Base-by-base conservation (phyloP, 2,797 vertebrate genomes). In the Rhynchonycteris naso region DNA sequence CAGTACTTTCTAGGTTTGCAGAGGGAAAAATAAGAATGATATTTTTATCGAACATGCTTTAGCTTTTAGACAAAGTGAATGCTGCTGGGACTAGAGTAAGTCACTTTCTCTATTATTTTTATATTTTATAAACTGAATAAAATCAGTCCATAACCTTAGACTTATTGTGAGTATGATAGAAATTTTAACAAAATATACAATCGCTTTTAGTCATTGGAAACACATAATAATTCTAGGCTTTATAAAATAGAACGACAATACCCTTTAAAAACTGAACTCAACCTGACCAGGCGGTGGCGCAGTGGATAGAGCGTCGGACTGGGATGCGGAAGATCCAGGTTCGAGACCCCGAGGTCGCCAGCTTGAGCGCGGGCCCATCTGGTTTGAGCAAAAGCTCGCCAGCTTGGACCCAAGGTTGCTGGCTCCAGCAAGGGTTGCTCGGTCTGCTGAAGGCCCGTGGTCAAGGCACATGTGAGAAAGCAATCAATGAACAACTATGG, bases 61-160 rank as follows among this genome's bases (percentile, higher is more conserved):
- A 72, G 35, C 7, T 59, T 72, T 82, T 16, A 79, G 58, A 78
- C 21, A 65, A 93, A 87, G 85, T 74, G 43, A 89, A 94, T 35
- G n/a, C 47, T 47, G 26, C 47, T 47, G 26, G 30, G 56, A 68
- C 7, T 7, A 15, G 8, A 68, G 24, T 35, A 54, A 26, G 30
- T 87, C 68, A 11, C 38, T 74, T 88, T 65, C 2, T 74, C 28
- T 26, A 59, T 82, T 28, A n/a, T 75, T 74, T 93, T 75, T 68
- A 22, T 47, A 22, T 19, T 89, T 43, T 71, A 30, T 63, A 38
- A 61, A 24, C 76, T 86, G 65, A 30, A 91, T 82, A 61, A 61
- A 76, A 14, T 35, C 65, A 85, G 81, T 19, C 14, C 30, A 78
- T 54, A 79, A 69, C 47, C 5, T n/a, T 93, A 58, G 52, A 58